Conservation (phyloP, 2,888 invertebrate species). For the Malthinus flaveolus region DNA sequence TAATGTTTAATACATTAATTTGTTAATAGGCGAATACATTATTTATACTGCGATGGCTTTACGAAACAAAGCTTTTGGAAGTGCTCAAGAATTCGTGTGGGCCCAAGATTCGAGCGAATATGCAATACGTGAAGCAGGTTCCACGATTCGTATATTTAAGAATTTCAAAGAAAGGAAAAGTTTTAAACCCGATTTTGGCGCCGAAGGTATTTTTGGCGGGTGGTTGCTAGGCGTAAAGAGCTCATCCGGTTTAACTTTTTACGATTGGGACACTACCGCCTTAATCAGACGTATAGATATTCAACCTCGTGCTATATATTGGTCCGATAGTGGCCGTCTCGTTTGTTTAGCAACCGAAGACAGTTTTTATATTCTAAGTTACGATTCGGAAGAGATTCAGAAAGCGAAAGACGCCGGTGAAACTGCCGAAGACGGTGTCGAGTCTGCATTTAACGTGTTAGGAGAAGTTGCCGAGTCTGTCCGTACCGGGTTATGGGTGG, state of each 20-base stretch:
- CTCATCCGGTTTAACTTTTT: constrained; percentile 90
- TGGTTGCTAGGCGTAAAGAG: constrained; percentile 74
- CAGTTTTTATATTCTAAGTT: constrained; percentile 90
- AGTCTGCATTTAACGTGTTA: constrained; percentile 97
- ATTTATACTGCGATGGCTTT: constrained; percentile 99
- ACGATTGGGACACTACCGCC: constrained; percentile 95
- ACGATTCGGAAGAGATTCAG: constrained; percentile 81
- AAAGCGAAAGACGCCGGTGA: constrained; percentile 76
- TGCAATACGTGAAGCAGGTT: constrained; percentile 77
- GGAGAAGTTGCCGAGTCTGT: constrained; percentile 88
- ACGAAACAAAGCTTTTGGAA: constrained; percentile 97
- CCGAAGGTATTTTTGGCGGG: constrained; percentile 72
- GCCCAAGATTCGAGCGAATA: constrained; percentile 94
- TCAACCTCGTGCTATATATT: constrained; percentile 89
- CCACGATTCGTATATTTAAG: constrained; percentile 91
- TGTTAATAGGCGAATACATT: constrained; percentile 76
- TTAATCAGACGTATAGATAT: constrained; percentile 96
- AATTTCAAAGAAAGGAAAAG: constrained; percentile 97
- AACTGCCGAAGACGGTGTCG: constrained; percentile 89
- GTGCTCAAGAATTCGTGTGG: constrained; percentile 99
- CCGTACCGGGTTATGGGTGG: constrained; percentile 95
- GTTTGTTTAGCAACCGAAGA: constrained; percentile 95
- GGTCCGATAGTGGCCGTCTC: constrained; percentile 94
- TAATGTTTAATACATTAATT: neutral
- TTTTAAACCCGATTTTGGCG: constrained; percentile 96